Base-by-base conservation (phyloP, 2,888 invertebrate genomes). In the Drosophila incognita region DNA sequence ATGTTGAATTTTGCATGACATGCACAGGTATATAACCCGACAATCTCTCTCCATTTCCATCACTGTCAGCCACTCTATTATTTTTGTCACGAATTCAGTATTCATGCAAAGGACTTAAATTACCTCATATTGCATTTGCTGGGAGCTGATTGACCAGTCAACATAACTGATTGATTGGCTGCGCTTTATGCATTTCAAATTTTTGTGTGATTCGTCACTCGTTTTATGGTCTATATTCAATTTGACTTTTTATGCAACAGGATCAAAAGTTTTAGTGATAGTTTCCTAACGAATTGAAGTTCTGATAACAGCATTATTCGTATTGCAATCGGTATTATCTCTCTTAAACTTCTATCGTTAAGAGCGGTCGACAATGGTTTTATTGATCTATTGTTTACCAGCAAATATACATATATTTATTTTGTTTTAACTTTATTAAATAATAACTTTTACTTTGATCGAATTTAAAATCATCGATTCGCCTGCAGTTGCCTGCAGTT, bases 201-300 rank as follows among this genome's bases (percentile, higher is more conserved):
- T 31, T 35, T 48, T 59, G 61, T 33, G 10, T 33, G 10, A 33
- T 33, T 33, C 11, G 11, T 38, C 38, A 29, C 33, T 33, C 38
- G 18, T 40, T 62, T 59, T 66, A 69, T 74, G 54, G 63, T 58
- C 63, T 38, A 31, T 53, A 51, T 48, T 15, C 24, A 33, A 35
- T 38, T 48, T 29, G 21, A 36, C 36, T 35, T n/a, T 8, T 13
- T 11, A 52, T 40, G 29, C 46, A 40, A 36, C 72, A 71, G 65
- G 71, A 75, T 79, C 67, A 75, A 70, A 51, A 24, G 42, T 49
- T 56, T 5, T 2, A 21, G 21, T 21, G 11, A 10, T 4, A 10
- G 4, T 40, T 4, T n/a, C 40, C 2, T n/a, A 40, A 4, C n/a
- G n/a, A 40, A n/a, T n/a, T n/a, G 24, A 15, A 24, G 21, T 13